Base-by-base conservation (phyloP, 2,113 vertebrate species). In the Amphiprion percula region DNA sequence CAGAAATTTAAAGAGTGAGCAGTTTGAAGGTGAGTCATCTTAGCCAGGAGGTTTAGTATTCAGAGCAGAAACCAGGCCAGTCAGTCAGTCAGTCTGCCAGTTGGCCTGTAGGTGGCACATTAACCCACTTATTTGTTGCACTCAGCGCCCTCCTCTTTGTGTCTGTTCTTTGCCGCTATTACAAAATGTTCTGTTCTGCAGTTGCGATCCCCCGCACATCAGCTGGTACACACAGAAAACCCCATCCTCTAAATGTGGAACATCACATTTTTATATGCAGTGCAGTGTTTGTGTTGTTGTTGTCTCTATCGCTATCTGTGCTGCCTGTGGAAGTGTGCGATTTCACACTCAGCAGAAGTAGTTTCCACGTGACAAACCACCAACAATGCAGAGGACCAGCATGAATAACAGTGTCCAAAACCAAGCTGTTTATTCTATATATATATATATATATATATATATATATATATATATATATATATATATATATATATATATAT, bases 81-180 rank as follows among this genome's bases (percentile, higher is more conserved):
- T 21, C 52, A 55, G 53, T 21, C 52, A 55, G 71, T 85, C 86
- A 68, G 64, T 78, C 76, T 50, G 83, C 54, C 77, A 52, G 55
- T 24, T 10, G 9, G 73, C 91, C 92, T 92, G 86, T 89, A 93
- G 93, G 79, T 92, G 93, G 92, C 92, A 87, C 82, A 83, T 84
- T 89, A 91, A 88, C 83, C 89, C 85, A 90, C 60, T 71, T 80
- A 5, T 88, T 78, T 21, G 14, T 49, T 1, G 5, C 23, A 52
- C 62, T 26, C 46, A 50, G 2, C 7, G 4, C 10, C 10, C 1
- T 60, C 19, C n/a, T 75, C 65, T 74, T 52, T 39, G 28, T 68
- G 69, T 74, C 37, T 16, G 6, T 1, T 8, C 15, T 47, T 3
- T 77, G 70, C 72, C 62, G 52, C 46, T 46, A 6, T 53, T 11